Evolutionary conservation across 1,140 invertebrate species (phyloP).

Genomic region (Oreohelix idahoensis): DNA sequence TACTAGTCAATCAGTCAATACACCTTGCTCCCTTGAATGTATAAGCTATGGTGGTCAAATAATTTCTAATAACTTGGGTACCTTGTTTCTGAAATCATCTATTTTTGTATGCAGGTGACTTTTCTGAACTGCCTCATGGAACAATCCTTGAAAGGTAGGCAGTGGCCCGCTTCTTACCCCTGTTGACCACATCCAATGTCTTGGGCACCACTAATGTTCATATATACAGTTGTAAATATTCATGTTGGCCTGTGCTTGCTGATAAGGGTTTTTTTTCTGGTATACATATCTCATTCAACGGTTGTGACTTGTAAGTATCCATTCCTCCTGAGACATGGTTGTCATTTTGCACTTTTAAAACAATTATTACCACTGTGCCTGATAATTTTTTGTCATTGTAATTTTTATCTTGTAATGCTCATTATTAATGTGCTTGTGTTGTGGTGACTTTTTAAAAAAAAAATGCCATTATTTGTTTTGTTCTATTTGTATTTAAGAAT

Average conservation of each 20-base stretch:
- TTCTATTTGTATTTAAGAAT: background rate
- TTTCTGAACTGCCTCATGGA: too few relatives aligned
- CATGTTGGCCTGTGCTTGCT: background rate
- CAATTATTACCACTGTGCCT: conserved; percentile 15
- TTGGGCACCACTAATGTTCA: too few relatives aligned
- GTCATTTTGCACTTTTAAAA: background rate
- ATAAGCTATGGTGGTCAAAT: too few relatives aligned
- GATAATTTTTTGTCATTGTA: background rate
- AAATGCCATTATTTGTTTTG: background rate
- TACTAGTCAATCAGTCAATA: too few relatives aligned
- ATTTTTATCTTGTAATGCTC: background rate
- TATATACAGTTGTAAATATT: background rate
- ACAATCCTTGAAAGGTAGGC: too few relatives aligned
- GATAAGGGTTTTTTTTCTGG: background rate
- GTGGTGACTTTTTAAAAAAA: background rate
- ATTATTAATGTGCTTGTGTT: background rate
- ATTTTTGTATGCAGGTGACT: too few relatives aligned
- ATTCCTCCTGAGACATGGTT: conserved; percentile 14
- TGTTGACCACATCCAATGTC: too few relatives aligned
- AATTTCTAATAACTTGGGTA: too few relatives aligned
- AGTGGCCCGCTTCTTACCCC: too few relatives aligned
- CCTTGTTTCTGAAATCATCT: too few relatives aligned
- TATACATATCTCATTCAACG: conserved; percentile 28
- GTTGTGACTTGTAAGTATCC: conserved; percentile 32
- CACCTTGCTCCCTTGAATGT: too few relatives aligned